phyloP scores from a whole-genome alignment of 2,797 vertebrate genomes.

The Ptychobarbus kaznakovi region DNA sequence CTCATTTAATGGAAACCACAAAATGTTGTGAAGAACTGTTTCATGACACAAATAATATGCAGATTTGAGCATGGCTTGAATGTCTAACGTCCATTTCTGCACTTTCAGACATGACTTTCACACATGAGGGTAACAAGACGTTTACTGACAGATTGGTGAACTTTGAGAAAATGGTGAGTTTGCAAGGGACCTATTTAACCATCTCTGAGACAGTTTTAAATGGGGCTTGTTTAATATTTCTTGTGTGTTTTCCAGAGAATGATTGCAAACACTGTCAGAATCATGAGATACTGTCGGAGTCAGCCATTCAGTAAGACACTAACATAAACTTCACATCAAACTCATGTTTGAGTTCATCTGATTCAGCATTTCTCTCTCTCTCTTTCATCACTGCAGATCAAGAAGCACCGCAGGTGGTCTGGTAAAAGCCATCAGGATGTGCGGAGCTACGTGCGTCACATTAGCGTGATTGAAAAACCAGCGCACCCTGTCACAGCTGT shows the following conservation, averaged over 20 bases:
- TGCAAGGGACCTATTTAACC: conserved; percentile 39
- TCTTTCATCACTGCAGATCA: conserved; percentile 77
- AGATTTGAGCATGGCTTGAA: not conserved
- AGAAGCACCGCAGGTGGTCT: conserved; percentile 84
- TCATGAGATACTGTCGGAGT: conserved; percentile 91
- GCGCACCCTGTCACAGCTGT: conserved; percentile 95
- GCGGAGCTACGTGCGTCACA: conserved; percentile 91
- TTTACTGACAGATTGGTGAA: conserved; percentile 95
- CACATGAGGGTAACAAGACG: conserved; percentile 98
- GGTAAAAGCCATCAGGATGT: conserved; percentile 93
- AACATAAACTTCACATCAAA: not conserved
- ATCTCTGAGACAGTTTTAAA: not conserved
- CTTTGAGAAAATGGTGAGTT: conserved; percentile 99
- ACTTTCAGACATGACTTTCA: conserved; percentile 94
- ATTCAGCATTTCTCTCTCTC: conserved; percentile 3
- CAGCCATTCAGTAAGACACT: conserved; percentile 92
- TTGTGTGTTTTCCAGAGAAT: conserved; percentile 85
- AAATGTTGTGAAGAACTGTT: not conserved
- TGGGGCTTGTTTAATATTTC: not conserved
- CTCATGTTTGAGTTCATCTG: not conserved
- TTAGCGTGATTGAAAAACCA: conserved; percentile 98
- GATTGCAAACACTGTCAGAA: conserved; percentile 95
- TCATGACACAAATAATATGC: not conserved
- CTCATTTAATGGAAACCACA: not conserved
- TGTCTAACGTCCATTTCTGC: not conserved